These are phyloP conservation scores for Sphenodon punctatus DNA, from an alignment of 2,797 vertebrate genomes.

Conservation along the genomic window DNA sequence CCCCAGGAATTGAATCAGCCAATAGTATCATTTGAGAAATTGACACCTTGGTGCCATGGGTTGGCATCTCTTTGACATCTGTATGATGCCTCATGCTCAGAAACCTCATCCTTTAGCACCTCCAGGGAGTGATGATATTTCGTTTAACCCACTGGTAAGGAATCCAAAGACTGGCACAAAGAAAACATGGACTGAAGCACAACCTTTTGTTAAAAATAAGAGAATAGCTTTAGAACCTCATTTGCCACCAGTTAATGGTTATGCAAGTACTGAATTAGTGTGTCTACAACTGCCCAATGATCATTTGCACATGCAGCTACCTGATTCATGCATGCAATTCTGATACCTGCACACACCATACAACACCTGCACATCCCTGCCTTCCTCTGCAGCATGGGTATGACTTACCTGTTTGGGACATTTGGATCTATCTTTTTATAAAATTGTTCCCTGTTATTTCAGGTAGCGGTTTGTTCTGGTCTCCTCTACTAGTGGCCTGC, in stretches of 20 bases:
- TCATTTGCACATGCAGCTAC: background rate
- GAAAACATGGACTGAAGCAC: background rate
- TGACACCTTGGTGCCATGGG: background rate
- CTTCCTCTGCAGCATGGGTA: no score
- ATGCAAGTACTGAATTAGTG: background rate
- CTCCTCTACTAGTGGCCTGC: no score
- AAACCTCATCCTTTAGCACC: background rate
- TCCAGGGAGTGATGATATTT: background rate
- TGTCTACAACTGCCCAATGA: background rate
- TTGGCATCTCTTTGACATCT: background rate
- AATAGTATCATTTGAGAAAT: background rate
- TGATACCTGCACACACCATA: no score
- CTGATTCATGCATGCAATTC: background rate
- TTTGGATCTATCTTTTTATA: no score
- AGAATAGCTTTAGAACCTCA: background rate
- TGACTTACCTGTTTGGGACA: no score
- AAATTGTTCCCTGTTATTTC: no score
- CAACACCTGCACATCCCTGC: no score
- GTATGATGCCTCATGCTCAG: background rate
- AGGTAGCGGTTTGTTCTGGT: no score
- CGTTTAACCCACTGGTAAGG: background rate
- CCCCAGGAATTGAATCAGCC: constrained; percentile 11
- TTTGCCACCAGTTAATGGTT: background rate
- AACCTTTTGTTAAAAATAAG: background rate
- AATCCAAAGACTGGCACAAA: background rate